phyloP scores from a whole-genome alignment of 2,797 vertebrate species.

The Acomys russatus region DNA sequence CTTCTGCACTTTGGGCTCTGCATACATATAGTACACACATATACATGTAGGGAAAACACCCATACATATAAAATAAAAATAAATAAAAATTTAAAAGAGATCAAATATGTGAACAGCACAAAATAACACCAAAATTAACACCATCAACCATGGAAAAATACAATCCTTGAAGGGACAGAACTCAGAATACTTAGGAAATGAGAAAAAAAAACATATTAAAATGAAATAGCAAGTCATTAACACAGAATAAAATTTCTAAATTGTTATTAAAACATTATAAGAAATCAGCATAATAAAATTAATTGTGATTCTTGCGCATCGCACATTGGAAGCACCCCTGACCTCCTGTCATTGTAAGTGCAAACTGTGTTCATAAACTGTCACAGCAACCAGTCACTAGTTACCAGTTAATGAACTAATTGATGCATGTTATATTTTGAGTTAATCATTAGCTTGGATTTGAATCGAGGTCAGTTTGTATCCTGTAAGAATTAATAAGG shows the following conservation, averaged over 20 bases:
- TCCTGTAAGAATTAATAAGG: constrained; percentile 14
- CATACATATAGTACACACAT: not conserved
- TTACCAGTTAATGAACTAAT: constrained; percentile 31
- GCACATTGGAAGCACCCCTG: not conserved
- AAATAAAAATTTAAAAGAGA: not conserved
- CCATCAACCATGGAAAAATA: not conserved
- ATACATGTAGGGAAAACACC: not conserved
- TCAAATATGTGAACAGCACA: not conserved
- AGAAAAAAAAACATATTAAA: constrained; percentile 11
- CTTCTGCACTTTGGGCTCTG: not conserved
- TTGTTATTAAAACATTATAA: constrained; percentile 46
- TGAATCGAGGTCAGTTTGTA: constrained; percentile 18
- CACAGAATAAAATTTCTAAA: constrained; percentile 24
- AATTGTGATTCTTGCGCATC: not conserved
- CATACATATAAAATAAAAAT: not conserved
- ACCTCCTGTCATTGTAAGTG: not conserved
- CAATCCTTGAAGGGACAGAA: not conserved
- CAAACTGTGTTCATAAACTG: constrained; percentile 19
- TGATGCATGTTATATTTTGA: constrained; percentile 53
- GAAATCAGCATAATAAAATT: not conserved
- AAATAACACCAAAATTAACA: constrained; percentile 28
- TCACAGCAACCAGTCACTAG: constrained; percentile 12
- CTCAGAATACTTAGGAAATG: not conserved
- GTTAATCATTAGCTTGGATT: constrained; percentile 67
- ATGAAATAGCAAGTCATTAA: constrained; percentile 44